phyloP scores from a whole-genome alignment of 2,113 vertebrate species.

The Steatornis caripensis region DNA sequence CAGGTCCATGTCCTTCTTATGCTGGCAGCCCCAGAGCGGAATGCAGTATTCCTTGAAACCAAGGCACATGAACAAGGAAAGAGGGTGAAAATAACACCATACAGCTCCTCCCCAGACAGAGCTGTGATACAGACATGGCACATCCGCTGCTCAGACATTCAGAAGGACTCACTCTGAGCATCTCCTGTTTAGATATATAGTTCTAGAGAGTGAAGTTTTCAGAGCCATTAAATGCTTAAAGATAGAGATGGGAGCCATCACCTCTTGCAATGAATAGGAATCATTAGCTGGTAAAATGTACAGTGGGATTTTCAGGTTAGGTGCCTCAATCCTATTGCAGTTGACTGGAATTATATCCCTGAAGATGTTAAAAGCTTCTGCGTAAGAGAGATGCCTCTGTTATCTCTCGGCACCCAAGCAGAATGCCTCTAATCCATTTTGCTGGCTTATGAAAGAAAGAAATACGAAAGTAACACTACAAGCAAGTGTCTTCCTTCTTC shows the following conservation, averaged over 20 bases:
- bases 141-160: neutral
- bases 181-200: neutral
- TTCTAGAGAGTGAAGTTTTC: neutral
- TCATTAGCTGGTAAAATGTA: neutral
- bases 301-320: neutral
- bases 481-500: neutral
- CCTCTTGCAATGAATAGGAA: neutral
- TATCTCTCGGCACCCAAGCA: neutral
- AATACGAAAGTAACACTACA: neutral
- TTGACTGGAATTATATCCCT: neutral
- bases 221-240: neutral
- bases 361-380: neutral
- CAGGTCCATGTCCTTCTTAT: no score
- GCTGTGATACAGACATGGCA: neutral
- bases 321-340: neutral
- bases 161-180: neutral
- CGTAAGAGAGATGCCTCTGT: neutral
- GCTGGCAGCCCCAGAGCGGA: no score
- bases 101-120: neutral
- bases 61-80: neutral
- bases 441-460: neutral
- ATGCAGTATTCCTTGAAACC: no score
- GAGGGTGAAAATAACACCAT: neutral
- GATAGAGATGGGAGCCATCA: neutral
- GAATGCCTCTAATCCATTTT: neutral